Conservation (phyloP, 2,797 vertebrate genomes). For the Sebastes matsubarae region DNA sequence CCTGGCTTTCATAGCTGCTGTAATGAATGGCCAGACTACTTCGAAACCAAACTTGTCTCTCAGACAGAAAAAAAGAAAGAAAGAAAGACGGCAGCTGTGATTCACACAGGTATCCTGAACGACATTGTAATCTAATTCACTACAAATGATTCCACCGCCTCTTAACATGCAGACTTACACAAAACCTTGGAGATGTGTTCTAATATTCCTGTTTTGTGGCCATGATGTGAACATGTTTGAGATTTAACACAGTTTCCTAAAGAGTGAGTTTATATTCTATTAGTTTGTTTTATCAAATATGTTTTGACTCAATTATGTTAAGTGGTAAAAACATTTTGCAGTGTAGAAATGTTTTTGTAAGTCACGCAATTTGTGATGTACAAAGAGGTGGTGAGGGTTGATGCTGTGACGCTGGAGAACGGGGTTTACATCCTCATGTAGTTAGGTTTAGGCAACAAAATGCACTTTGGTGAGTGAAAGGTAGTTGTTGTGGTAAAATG, state of each 20-base stretch:
- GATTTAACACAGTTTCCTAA: background rate
- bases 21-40: conserved; percentile 58
- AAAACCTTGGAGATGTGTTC: background rate
- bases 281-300: background rate
- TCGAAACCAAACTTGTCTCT: conserved; percentile 54
- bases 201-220: background rate
- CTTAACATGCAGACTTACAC: background rate
- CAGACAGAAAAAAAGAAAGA: conserved; percentile 20
- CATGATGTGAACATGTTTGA: background rate
- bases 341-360: background rate
- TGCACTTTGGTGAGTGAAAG: background rate
- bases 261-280: background rate
- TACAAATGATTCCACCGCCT: background rate
- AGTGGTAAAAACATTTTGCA: background rate
- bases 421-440: background rate
- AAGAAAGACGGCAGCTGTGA: conserved; percentile 9
- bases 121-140: background rate
- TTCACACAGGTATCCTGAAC: conserved; percentile 4
- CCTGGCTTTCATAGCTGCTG: conserved; percentile 68
- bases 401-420: background rate
- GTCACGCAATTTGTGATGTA: background rate
- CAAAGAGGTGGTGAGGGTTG: background rate
- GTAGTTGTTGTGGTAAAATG: background rate
- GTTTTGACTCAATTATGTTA: background rate
- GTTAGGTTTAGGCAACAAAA: too few species aligned